These are phyloP conservation scores for Stichopus horrens DNA, from an alignment of 53 echinoderm and acorn worm species.

Conservation along the genomic window DNA sequence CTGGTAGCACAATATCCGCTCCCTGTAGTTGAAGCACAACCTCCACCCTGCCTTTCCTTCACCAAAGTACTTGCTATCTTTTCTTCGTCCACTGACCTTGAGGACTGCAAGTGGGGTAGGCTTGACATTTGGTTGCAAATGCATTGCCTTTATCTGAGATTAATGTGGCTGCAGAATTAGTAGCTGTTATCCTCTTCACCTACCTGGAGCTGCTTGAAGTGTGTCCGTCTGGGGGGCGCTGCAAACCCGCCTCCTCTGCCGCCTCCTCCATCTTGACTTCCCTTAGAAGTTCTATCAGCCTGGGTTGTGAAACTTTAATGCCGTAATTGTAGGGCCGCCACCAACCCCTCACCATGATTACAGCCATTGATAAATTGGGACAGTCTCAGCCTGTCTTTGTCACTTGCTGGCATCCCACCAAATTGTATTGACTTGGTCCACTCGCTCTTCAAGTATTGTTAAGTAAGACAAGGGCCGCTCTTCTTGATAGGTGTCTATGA, in stretches of 20 bases:
- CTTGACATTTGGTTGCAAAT: too few species aligned
- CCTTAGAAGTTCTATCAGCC: not conserved
- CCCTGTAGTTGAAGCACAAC: too few species aligned
- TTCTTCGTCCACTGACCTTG: too few species aligned
- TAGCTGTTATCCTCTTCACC: not conserved
- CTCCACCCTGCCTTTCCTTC: too few species aligned
- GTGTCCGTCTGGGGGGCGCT: not conserved
- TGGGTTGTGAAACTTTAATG: not conserved
- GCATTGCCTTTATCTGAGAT: not conserved
- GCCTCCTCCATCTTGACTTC: not conserved
- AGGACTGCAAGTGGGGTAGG: too few species aligned
- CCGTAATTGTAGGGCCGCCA: not conserved
- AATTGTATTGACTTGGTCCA: conserved; percentile 44
- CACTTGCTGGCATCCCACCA: conserved; percentile 42
- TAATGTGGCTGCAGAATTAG: not conserved
- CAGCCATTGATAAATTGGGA: conserved; percentile 48
- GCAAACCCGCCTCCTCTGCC: not conserved
- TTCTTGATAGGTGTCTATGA: conserved; percentile 54
- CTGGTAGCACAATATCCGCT: too few species aligned
- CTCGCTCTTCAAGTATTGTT: conserved; percentile 26
- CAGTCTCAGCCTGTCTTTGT: conserved; percentile 45
- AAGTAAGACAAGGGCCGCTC: conserved; percentile 50
- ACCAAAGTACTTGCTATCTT: too few species aligned
- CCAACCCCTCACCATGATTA: conserved; percentile 38
- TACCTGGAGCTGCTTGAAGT: not conserved